phyloP scores from a whole-genome alignment of 2,113 vertebrate genomes.

The Speoplatyrhinus poulsoni region DNA sequence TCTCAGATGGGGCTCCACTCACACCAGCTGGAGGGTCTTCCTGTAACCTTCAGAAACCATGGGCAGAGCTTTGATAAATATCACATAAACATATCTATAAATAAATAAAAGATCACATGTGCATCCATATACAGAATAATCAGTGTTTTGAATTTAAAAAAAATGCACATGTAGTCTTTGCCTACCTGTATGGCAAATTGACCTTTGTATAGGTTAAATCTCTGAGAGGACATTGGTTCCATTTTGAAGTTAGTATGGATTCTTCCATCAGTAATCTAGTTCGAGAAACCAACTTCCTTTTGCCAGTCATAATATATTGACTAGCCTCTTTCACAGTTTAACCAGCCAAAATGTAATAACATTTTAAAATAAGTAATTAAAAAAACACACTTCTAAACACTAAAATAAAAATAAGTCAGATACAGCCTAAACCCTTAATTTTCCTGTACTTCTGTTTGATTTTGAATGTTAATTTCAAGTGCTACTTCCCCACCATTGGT shows the following conservation, averaged over 20 bases:
- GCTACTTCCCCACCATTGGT: too few species aligned
- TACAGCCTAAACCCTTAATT: too few species aligned
- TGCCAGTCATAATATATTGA: background rate
- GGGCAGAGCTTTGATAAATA: background rate
- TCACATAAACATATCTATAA: background rate
- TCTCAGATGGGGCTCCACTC: conserved; percentile 94
- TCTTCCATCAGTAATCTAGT: background rate
- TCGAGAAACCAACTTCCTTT: background rate
- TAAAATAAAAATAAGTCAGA: too few species aligned
- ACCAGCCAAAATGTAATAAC: background rate
- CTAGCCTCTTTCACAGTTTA: background rate
- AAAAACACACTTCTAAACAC: background rate
- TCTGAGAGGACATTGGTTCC: too few species aligned
- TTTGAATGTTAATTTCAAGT: too few species aligned
- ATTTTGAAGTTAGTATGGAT: background rate
- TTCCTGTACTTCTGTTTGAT: too few species aligned
- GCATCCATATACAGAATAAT: too few species aligned
- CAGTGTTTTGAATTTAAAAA: too few species aligned
- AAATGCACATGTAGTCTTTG: too few species aligned
- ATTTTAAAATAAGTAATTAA: background rate
- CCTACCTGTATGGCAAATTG: too few species aligned
- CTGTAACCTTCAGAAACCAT: conserved; percentile 80
- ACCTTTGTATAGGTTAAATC: too few species aligned
- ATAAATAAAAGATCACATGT: background rate
- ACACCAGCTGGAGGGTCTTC: conserved; percentile 96